phyloP scores from a whole-genome alignment of 2,797 vertebrate species.

The Aplochiton taeniatus region DNA sequence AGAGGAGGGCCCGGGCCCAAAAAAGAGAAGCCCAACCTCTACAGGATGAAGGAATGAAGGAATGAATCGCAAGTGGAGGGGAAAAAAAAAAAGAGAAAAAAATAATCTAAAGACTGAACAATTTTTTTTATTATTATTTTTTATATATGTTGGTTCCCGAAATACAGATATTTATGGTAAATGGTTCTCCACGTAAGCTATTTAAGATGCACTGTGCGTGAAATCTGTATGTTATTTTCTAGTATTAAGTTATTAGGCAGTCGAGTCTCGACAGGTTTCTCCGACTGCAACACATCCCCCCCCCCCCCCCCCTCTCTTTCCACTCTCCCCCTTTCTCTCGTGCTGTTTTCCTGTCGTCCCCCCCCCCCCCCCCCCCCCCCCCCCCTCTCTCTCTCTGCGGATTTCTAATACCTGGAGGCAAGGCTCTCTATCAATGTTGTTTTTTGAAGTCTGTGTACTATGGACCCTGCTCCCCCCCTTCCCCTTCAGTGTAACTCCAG shows the following conservation, averaged over 20 bases:
- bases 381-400: conserved; percentile 54
- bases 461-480: conserved; percentile 71
- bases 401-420: conserved; percentile 74
- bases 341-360: no score
- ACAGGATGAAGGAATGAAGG: conserved; percentile 50
- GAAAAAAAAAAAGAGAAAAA: conserved; percentile 51
- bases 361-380: conserved; percentile 18
- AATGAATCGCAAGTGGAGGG: conserved; percentile 51
- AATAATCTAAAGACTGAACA: conserved; percentile 63
- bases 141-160: conserved; percentile 80
- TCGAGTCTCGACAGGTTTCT: conserved; percentile 55
- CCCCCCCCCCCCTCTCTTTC: conserved; percentile 34
- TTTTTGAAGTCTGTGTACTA: conserved; percentile 82
- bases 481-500: conserved; percentile 77
- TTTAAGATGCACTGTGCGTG: conserved; percentile 84
- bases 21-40: conserved; percentile 30
- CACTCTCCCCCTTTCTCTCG: conserved; percentile 45
- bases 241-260: conserved; percentile 82
- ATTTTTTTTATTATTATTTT: conserved; percentile 56
- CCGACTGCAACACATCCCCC: conserved; percentile 67
- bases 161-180: conserved; percentile 83
- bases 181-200: conserved; percentile 80
- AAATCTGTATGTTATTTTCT: conserved; percentile 79
- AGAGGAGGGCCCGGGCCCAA: conserved; percentile 36
- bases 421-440: conserved; percentile 78